Percentiles rank a stretch among this genome's conserved stretches.
phyloP scores from a whole-genome alignment of 2,888 invertebrate species.

The Cerastoderma edule region DNA sequence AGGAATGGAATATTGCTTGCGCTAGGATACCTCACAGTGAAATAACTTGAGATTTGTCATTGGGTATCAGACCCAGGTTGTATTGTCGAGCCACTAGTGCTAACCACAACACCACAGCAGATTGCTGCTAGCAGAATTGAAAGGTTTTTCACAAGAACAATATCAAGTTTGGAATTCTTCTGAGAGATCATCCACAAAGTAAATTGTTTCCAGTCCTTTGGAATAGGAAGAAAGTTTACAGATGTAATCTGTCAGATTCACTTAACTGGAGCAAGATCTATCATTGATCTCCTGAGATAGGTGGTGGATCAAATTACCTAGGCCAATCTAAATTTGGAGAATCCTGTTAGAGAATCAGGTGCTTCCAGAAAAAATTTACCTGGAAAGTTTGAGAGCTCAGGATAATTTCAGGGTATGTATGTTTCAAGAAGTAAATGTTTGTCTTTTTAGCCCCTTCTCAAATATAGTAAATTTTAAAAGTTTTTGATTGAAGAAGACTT shows the following conservation, averaged over 20 bases:
- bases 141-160: no score
- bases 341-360: conserved; percentile 9
- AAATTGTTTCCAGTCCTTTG: no score
- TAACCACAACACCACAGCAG: no score
- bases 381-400: background rate
- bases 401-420: background rate
- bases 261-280: conserved; percentile 5
- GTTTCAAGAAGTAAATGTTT: background rate
- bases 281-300: conserved; percentile 7
- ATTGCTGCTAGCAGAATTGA: no score
- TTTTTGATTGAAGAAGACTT: background rate
- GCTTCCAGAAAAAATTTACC: background rate
- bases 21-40: no score
- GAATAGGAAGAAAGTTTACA: conserved; percentile 11
- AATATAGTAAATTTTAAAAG: background rate
- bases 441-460: background rate
- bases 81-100: no score
- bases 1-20: no score
- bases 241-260: conserved; percentile 5
- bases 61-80: no score
- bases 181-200: no score
- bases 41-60: no score
- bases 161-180: no score
- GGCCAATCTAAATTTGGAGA: conserved; percentile 7
- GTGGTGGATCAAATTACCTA: conserved; percentile 2